Evolutionary conservation across 35 echinoderm and acorn worm genomes (phyloP), one percentile per base, ranked within the genome.

Genomic region (Ophiothrix spiculata): DNA sequence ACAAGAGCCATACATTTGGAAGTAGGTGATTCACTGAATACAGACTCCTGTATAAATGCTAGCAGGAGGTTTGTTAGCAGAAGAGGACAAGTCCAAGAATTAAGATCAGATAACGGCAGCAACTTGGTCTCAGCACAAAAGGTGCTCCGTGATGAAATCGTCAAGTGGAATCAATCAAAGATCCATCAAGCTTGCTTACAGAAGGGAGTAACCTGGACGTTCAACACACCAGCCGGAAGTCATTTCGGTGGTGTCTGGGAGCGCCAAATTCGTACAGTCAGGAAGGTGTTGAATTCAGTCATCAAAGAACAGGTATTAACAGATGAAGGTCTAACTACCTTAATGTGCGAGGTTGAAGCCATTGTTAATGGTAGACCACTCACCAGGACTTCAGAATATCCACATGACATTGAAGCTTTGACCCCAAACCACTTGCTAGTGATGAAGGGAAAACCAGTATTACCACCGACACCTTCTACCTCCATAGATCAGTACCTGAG

Each of bases 211-310:
- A 31, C 40, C 0, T 95, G 88, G 88, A 79, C 17, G 37, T 95
- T 95, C n/a, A 95, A 95, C 56, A 69, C 80, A 35, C 93, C 89
- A 3, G 16, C 13, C 21, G 79, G 84, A 1, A 84, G 73, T 4
- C 89, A 95, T 38, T 76, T 88, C 77, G 93, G 93, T 31, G 88
- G 93, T 23, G 89, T 73, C 1, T 95, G 93, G 93, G 89, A 95
- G 64, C 36, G 85, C 15, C 78, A 83, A 35, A 95, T 95, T 21
- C 54, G 87, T 56, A 85, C 91, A 0, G 56, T 73, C 14, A 36
- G 87, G 1, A 84, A 77, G 35, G 14, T 93, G n/a, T 10, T 93
- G 33, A 19, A 32, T 40, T 79, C 76, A 15, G 19, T 93, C 6
- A 87, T 32, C 23, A 85, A 64, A 36, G 38, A 95, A 31, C 88